phyloP scores from a whole-genome alignment of 2,113 vertebrate species.

The Daboia siamensis region DNA sequence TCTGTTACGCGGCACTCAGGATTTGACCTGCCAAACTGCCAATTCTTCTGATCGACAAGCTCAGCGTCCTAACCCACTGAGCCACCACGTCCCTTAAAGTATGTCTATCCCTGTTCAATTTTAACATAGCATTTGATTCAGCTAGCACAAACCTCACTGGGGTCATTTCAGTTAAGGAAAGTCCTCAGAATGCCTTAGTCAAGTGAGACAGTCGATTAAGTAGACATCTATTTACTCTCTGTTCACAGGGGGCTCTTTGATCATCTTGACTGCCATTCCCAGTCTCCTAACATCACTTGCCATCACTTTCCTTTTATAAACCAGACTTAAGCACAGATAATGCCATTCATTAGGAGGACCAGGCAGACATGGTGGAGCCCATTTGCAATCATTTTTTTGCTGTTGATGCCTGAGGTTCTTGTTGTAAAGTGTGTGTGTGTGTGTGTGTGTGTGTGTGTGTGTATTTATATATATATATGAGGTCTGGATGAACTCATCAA shows the following conservation, averaged over 20 bases:
- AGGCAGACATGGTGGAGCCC: conserved; percentile 30
- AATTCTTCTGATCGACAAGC: no score
- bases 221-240: neutral
- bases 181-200: neutral
- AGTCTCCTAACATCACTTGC: neutral
- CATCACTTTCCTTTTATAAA: conserved; percentile 8
- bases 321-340: conserved; percentile 13
- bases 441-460: no score
- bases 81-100: no score
- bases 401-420: conserved; percentile 14
- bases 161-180: neutral
- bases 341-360: conserved; percentile 8
- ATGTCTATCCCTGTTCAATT: neutral
- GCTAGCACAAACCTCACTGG: neutral
- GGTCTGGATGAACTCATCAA: conserved; percentile 22
- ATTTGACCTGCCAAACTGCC: no score
- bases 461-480: no score
- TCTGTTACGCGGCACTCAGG: no score
- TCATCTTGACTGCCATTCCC: neutral
- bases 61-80: no score
- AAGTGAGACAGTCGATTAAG: neutral
- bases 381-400: conserved; percentile 11
- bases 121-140: neutral
- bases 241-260: neutral
- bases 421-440: neutral